A percentile compares a stretch with the other conserved stretches of the same genome.
Conservation (phyloP, 1,140 invertebrate genomes). For the Gyrodactylus salaris region DNA sequence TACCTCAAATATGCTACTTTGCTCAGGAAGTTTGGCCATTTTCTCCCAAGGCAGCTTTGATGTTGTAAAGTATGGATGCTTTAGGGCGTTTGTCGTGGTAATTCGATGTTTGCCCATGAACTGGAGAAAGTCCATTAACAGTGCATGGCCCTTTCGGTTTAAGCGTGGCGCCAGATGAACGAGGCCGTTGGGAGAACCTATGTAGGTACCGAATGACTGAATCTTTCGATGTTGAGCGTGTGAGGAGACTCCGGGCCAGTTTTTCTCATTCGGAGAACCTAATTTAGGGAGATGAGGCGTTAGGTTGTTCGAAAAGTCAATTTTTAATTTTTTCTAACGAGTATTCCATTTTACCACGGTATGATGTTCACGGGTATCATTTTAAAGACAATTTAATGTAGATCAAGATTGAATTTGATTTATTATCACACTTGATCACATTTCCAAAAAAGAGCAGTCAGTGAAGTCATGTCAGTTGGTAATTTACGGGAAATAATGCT, state of each 20-base stretch:
- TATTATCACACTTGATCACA: too few species aligned
- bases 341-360: too few species aligned
- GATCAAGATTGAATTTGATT: too few species aligned
- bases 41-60: neutral
- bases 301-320: too few species aligned
- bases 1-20: neutral
- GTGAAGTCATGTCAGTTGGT: too few species aligned
- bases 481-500: too few species aligned
- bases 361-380: too few species aligned
- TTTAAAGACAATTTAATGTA: too few species aligned
- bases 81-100: neutral
- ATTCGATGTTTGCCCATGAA: neutral
- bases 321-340: too few species aligned
- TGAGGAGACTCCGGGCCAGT: conserved; percentile 18
- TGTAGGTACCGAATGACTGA: neutral
- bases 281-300: too few species aligned
- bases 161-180: neutral
- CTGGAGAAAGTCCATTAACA: neutral
- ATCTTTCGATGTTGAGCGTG: conserved; percentile 17
- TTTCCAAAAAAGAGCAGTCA: too few species aligned
- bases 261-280: conserved; percentile 20
- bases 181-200: neutral
- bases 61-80: neutral
- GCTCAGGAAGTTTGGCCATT: neutral
- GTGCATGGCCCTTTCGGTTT: neutral